Evolutionary conservation across 2,113 vertebrate species (phyloP), one percentile per base, ranked within the genome.

Genomic region (Chamaetylas fuelleborni): DNA sequence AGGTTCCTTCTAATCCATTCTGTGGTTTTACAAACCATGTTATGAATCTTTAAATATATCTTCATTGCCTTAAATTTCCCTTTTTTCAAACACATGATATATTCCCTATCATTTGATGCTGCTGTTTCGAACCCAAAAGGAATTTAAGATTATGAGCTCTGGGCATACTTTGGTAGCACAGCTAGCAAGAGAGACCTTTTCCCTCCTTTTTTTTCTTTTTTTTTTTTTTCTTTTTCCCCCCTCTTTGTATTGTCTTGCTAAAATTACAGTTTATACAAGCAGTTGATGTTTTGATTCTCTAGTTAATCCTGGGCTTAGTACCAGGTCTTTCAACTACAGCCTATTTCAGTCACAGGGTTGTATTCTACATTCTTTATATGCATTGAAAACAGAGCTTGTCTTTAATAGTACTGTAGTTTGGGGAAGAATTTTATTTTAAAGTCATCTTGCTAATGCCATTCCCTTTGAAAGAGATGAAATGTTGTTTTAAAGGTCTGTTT

Each of bases 161-260:
- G 23, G 6, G 8, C 24, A 31, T 78, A 25, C 74, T 73, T 57
- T 83, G 10, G 14, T 53, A 19, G 4, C 33, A 56, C 66, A 77
- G 50, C 8, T 77, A 82, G 19, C 45, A 61, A 73, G 15, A n/a
- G 24, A 14, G 17, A 29, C 19, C 2, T 66, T 71, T 47, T 23
- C 1, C 2, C 18, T 19, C 0, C 6, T 14, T 42, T 10, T 26
- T n/a, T 12, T 24, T 36, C 36, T 31, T 20, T 28, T 17, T 14
- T 15, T 5, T 26, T 16, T 28, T 14, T 15, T 10, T 8, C 0
- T 23, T 33, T n/a, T 33, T 9, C 0, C 14, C 1, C 3, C 5
- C 13, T 13, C 71, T 72, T 67, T 45, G 33, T 12, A 16, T 50
- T 31, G 22, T 58, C 8, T 4, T 62, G 19, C 65, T 70, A 24